Evolutionary conservation across 2,888 invertebrate species (phyloP).

Genomic region (Aleiodes alternator): DNA sequence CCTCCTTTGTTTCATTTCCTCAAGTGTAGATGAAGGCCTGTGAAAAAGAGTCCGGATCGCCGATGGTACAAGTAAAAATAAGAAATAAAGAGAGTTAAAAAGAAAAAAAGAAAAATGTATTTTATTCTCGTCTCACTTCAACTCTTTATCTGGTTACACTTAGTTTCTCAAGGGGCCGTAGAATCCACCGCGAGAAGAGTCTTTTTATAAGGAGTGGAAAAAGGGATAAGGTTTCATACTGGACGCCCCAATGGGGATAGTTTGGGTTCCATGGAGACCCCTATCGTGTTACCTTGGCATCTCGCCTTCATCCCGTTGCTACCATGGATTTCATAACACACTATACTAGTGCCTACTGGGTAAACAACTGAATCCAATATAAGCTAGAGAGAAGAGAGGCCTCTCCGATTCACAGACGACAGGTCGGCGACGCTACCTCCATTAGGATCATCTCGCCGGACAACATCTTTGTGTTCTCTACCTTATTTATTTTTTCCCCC

Average conservation of each 20-base stretch:
- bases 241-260: constrained; percentile 35
- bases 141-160: constrained; percentile 14
- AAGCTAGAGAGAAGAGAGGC: not conserved
- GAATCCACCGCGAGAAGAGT: constrained; percentile 27
- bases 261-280: constrained; percentile 41
- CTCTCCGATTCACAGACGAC: constrained; percentile 25
- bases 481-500: not conserved
- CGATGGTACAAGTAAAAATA: too few relatives aligned
- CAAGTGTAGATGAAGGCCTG: not conserved
- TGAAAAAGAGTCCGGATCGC: not conserved
- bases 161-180: constrained; percentile 13
- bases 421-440: constrained; percentile 38
- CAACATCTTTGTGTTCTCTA: constrained; percentile 15
- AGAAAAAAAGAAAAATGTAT: not conserved
- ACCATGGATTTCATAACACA: constrained; percentile 45
- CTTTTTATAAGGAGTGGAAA: constrained; percentile 26
- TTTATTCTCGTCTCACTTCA: constrained; percentile 9
- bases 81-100: too few relatives aligned
- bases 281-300: constrained; percentile 46
- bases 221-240: constrained; percentile 30
- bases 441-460: constrained; percentile 35
- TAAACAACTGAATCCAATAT: constrained; percentile 34
- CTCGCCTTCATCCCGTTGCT: constrained; percentile 42
- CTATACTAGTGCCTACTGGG: constrained; percentile 44
- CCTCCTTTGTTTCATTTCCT: not conserved